Evolutionary conservation across 2,797 vertebrate species (phyloP), one percentile per base, ranked within the genome.

Genomic region (Botia kubotai): DNA sequence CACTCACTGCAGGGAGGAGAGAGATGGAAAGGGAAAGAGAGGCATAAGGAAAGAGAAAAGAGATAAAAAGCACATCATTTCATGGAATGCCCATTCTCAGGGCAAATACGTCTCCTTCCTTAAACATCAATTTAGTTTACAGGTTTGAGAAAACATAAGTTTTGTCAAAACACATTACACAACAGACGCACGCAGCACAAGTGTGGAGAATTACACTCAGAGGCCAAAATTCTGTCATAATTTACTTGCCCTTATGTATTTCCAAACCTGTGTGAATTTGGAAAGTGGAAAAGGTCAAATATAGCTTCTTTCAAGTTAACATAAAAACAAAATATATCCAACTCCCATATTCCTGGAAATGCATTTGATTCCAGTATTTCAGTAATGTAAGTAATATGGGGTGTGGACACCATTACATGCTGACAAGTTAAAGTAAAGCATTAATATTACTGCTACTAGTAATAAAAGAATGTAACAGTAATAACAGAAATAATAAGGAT

Each of bases 1-100:
- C 97, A 91, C 97, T 99, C 91, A 99, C 97, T 99, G 92, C 87
- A 91, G 69, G 74, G 13, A 43, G 21, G 21, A 72, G 66, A 82
- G 23, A 43, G 68, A 69, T 16, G 43, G 3, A 57, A 75, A 43
- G 8, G 7, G 50, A 79, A 4, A 29, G n/a, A 17, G 55, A 71
- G 36, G 71, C 50, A 29, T 11, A 26, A 53, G 3, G 39, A 66
- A 10, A 68, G 21, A 23, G 29, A 19, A 80, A 57, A 77, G 4
- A 67, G 29, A 50, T 63, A n/a, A 77, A 67, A 48, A 62, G 17
- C 68, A 70, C 58, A 82, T 77, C 43, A 72, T 65, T 71, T 23
- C 13, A 71, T 33, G 80, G 0, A 74, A 65, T 29, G 62, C 6
- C 60, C 3, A 21, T 57, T 46, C 2, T 4, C 19, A 17, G 7